phyloP scores from a whole-genome alignment of 2,888 invertebrate species.

The Serripes groenlandicus region DNA sequence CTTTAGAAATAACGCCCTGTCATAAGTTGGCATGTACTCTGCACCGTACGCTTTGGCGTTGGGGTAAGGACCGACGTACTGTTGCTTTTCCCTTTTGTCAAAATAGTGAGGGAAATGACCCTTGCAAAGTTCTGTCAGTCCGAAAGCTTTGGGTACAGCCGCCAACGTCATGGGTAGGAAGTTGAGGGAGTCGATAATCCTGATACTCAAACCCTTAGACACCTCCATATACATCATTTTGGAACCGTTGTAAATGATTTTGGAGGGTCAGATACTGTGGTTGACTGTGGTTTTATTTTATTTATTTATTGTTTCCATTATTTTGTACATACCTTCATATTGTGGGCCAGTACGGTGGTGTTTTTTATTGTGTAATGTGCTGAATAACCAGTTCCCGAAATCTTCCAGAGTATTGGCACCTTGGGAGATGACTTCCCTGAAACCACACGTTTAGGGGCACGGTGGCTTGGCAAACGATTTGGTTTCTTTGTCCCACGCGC shows the following conservation, averaged over 20 bases:
- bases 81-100: slow-evolving; percentile 53
- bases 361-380: slow-evolving; percentile 43
- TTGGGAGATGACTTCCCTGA: slow-evolving; percentile 47
- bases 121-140: slow-evolving; percentile 45
- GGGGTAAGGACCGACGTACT: slow-evolving; percentile 49
- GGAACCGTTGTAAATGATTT: slow-evolving; percentile 23
- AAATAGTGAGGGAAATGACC: slow-evolving; percentile 63
- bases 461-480: slow-evolving; percentile 8
- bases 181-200: slow-evolving; percentile 47
- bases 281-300: slow-evolving; percentile 24
- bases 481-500: slow-evolving; percentile 6
- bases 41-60: slow-evolving; percentile 36
- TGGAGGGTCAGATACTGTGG: slow-evolving; percentile 31
- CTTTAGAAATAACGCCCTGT: slow-evolving; percentile 25
- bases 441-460: slow-evolving; percentile 40
- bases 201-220: slow-evolving; percentile 21
- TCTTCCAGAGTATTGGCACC: slow-evolving; percentile 38
- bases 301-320: too few relatives aligned
- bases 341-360: slow-evolving; percentile 56
- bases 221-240: slow-evolving; percentile 51
- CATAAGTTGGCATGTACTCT: slow-evolving; percentile 5
- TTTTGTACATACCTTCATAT: slow-evolving; percentile 43
- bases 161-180: slow-evolving; percentile 57
- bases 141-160: slow-evolving; percentile 54
- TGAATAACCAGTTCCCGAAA: slow-evolving; percentile 52